A percentile compares a stretch with the other conserved stretches of the same genome.
Conservation (phyloP, 2,797 vertebrate species). For the Poeciliopsis presidionis region DNA sequence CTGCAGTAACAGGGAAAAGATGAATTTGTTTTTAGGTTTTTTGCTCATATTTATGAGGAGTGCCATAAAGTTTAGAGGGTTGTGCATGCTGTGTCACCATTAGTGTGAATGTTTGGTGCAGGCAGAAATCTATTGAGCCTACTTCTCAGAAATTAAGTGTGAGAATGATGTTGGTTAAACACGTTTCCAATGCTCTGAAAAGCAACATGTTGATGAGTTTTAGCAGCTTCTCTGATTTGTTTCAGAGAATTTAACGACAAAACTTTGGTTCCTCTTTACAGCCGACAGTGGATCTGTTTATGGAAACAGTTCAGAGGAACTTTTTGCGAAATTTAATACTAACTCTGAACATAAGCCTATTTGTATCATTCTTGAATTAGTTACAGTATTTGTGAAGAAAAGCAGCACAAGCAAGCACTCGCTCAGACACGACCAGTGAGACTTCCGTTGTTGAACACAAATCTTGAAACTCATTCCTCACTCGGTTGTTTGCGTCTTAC, state of each 20-base stretch:
- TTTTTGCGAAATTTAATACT: not conserved
- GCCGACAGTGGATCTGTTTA: not conserved
- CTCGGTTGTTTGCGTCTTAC: not conserved
- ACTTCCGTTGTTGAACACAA: not conserved
- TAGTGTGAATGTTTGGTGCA: not conserved
- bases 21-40: not conserved
- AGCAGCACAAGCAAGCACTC: not conserved
- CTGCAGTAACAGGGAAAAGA: not conserved
- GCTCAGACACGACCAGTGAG: not conserved
- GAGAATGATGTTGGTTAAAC: not conserved
- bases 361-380: not conserved
- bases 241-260: not conserved
- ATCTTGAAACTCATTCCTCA: not conserved
- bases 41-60: not conserved
- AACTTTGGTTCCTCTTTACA: not conserved
- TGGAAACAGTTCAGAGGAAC: not conserved
- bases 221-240: not conserved
- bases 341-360: not conserved
- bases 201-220: not conserved
- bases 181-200: not conserved
- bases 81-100: not conserved
- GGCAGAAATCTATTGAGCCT: not conserved
- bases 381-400: not conserved
- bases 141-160: not conserved
- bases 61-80: not conserved